Evolutionary conservation across 2,797 vertebrate genomes (phyloP), one percentile per base, ranked within the genome.

Genomic region (Lepidocolaptes lacrymiger): DNA sequence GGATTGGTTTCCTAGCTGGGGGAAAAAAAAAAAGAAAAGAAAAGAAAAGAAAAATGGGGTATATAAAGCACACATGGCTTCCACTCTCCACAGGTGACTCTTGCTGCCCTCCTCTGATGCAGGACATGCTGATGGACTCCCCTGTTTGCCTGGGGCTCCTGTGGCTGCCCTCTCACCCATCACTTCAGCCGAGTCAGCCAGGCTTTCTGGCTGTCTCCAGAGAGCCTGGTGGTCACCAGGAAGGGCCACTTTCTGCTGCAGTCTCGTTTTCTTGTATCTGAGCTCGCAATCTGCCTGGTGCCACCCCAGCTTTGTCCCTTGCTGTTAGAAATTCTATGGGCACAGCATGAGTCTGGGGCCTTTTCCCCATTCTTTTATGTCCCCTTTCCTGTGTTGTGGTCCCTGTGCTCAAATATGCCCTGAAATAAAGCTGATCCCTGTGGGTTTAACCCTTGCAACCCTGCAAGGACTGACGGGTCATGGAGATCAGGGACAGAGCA

Each of bases 131-230:
- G 39, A 7, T 11, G 17, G 55, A 19, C 43, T 39, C 26, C 23
- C 8, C n/a, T 64, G 36, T 36, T 58, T 63, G 20, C 41, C 43
- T 22, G n/a, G 30, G 19, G 22, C 41, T 59, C 46, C 41, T 59
- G 1, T 44, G 36, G 24, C 6, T 8, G 28, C 6, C 2, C 22
- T 34, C 58, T 41, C 3, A 0, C 13, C 44, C 55, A 10, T 55
- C 1, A 0, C 62, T 78, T 9, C 32, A 28, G 13, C 51, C 41
- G 27, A 13, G 24, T 0, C 0, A 81, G 21, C 27, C 36, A 48
- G 69, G 55, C 10, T 34, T 43, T 9, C 5, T 32, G 16, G 11
- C 22, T 18, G 39, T 56, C 51, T 34, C 43, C 63, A 46, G 46
- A 2, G 0, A n/a, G 30, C 19, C 20, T n/a, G 44, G 48, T 51